phyloP scores from a whole-genome alignment of 2,888 invertebrate species.

The Apotomis capreana region DNA sequence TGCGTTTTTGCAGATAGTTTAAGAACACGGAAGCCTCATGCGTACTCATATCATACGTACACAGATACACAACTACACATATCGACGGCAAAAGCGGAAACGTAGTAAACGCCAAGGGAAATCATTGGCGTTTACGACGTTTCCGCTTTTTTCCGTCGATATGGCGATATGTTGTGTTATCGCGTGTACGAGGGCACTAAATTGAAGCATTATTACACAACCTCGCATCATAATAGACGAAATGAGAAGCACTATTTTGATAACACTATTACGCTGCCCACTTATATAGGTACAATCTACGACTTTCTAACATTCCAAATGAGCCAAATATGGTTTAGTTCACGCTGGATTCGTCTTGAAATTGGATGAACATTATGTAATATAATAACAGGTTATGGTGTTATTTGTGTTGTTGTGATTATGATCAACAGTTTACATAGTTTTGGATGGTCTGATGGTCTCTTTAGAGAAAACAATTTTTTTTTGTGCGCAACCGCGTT shows the following conservation, averaged over 20 bases:
- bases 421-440: not conserved
- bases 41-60: too few relatives aligned
- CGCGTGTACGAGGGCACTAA: constrained; percentile 8
- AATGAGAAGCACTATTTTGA: constrained; percentile 31
- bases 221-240: constrained; percentile 17
- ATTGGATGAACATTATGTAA: constrained; percentile 15
- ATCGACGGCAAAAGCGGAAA: too few relatives aligned
- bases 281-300: constrained; percentile 17
- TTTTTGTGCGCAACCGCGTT: not conserved
- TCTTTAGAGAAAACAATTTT: not conserved
- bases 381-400: not conserved
- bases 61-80: too few relatives aligned
- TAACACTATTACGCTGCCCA: constrained; percentile 28
- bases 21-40: not conserved
- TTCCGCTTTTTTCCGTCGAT: too few relatives aligned
- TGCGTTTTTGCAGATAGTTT: not conserved
- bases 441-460: not conserved
- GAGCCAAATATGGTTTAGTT: constrained; percentile 32
- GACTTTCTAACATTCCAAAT: constrained; percentile 36
- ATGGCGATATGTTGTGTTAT: not conserved
- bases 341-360: constrained; percentile 14
- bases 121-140: too few relatives aligned
- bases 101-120: too few relatives aligned
- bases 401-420: not conserved
- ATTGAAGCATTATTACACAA: constrained; percentile 19